Base-by-base conservation (phyloP, 2,888 invertebrate genomes). In the Lasioglossum calceatum region DNA sequence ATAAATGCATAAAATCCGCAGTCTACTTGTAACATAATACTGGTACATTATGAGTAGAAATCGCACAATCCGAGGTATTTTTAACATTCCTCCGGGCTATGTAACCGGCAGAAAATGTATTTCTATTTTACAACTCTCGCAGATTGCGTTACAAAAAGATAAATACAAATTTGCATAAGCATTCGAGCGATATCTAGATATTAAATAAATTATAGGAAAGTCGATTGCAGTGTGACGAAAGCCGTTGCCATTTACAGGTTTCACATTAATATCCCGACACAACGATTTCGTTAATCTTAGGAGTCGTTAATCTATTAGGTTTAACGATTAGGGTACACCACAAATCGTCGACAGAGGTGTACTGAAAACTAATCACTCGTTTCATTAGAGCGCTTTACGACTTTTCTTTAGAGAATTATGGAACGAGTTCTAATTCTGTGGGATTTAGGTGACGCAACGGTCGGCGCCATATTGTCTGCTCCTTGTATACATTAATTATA, bases 351-450 rank as follows among this genome's bases (percentile, higher is more conserved):
- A 27, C 39, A 36, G 44, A 42, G 12, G 3, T n/a, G 67, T 67
- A 76, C 19, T 61, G 27, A 14, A 71, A 72, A 61, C 39, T 83
- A 61, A 64, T 61, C 23, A 47, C 42, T 27, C 47, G 39, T n/a
- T 32, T 50, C 72, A 27, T 61, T 14, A 39, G 27, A 16, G 8
- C 71, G 61, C 76, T 83, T 72, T 77, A 77, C 32, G 61, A 81
- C 7, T 64, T 61, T 19, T 23, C 10, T 67, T 16, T 16, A 23
- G 50, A 36, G n/a, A 81, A 64, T 67, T 44, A 47, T 61, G 32
- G 23, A 47, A 67, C 64, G 64, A 32, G 47, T 14, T 67, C 14
- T 64, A 72, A 82, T 47, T 71, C 42, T 36, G 10, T 27, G n/a
- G 5, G 19, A 10, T 19, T 7, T 2, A n/a, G 39, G 54, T 71